Evolutionary conservation across 30 jellyfish, hydroid and myxozoan species (phyloP).

Genomic region (Pelagia noctiluca): DNA sequence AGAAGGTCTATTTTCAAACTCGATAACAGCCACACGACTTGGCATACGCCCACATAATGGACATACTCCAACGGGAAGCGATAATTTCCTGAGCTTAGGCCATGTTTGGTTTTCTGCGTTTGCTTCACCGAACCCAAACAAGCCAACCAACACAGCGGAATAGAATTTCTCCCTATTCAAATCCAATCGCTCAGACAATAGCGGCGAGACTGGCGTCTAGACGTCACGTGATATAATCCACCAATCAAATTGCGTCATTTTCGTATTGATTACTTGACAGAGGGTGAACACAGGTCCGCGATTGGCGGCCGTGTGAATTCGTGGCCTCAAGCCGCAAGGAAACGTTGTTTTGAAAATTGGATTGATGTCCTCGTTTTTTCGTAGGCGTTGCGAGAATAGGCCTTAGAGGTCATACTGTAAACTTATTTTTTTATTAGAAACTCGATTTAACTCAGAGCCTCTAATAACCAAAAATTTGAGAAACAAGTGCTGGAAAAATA

Average conservation of each 20-base stretch:
- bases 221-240: constrained; percentile 75
- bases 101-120: background rate
- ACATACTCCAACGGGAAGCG: no score
- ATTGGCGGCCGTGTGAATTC: constrained; percentile 28
- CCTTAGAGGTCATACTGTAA: no score
- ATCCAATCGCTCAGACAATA: constrained; percentile 51
- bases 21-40: no score
- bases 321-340: background rate
- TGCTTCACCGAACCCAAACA: background rate
- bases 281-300: constrained; percentile 24
- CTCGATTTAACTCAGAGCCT: no score
- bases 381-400: no score
- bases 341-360: background rate
- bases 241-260: constrained; percentile 72
- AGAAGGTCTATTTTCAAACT: no score
- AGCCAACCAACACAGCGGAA: background rate
- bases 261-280: constrained; percentile 48
- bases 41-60: no score
- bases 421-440: no score
- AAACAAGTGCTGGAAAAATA: no score
- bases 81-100: no score
- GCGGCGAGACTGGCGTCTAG: constrained; percentile 70
- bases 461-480: no score
- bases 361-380: no score
- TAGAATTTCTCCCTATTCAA: background rate